Percentiles rank a stretch among this genome's conserved stretches.
These are phyloP conservation scores for Lampris incognitus DNA, from an alignment of 2,113 vertebrate genomes.

Conservation along the genomic window DNA sequence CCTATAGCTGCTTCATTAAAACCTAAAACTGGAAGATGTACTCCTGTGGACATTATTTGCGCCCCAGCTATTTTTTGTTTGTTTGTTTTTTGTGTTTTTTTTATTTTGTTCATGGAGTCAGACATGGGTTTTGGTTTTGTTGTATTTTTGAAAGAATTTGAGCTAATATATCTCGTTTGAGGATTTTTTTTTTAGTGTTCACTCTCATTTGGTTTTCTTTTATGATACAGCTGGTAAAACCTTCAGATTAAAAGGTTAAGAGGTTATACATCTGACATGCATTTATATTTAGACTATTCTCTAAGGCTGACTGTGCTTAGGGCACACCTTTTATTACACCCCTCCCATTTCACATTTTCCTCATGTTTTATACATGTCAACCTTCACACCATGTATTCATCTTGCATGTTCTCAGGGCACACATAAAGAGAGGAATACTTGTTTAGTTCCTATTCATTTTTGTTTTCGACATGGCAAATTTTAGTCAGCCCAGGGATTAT, in stretches of 20 bases:
- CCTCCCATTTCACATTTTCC: conserved; percentile 35
- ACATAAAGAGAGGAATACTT: conserved; percentile 53
- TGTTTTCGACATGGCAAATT: conserved; percentile 53
- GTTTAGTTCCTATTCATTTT: conserved; percentile 69
- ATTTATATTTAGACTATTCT: conserved; percentile 53
- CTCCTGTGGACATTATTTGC: not conserved
- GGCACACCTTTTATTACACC: conserved; percentile 53
- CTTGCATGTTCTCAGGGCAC: conserved; percentile 54
- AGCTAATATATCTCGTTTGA: not conserved
- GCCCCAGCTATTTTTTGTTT: too few species aligned
- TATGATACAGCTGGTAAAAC: conserved; percentile 23
- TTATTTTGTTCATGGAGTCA: not conserved
- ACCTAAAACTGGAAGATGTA: conserved; percentile 1
- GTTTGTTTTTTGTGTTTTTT: too few species aligned
- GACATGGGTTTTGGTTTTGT: not conserved
- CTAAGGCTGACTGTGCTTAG: conserved; percentile 36
- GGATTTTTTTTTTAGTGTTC: not conserved
- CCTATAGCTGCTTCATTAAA: not conserved
- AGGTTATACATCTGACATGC: conserved; percentile 61
- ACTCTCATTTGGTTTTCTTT: conserved; percentile 25
- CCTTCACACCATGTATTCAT: conserved; percentile 70
- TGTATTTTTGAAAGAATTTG: not conserved
- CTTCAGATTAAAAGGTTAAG: conserved; percentile 57
- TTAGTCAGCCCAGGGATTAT: conserved; percentile 48
- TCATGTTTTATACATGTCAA: conserved; percentile 74